Evolutionary conservation across 1,140 invertebrate species (phyloP), one percentile per base, ranked within the genome.

Genomic region (Holcopasites calliopsidis): DNA sequence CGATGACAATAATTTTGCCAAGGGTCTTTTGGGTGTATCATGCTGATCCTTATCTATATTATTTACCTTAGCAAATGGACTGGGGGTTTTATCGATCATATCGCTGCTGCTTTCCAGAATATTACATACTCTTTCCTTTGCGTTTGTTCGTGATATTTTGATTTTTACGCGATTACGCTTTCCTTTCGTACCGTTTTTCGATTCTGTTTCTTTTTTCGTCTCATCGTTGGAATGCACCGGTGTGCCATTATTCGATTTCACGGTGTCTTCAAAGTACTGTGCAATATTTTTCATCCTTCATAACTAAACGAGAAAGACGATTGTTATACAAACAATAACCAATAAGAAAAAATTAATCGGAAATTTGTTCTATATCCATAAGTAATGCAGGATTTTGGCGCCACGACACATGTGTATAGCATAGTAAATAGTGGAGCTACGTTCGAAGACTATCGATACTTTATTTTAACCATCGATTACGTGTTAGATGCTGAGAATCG

Each of bases 231-330:
- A 40, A n/a, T 49, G 13, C 44, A 54, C 13, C 8, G n/a, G 8
- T 23, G 31, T 21, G 33, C 1, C 28, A 35, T 85, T 68, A 11
- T 33, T 65, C 23, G 68, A 50, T 79, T 80, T 87, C 7, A 77
- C 66, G 5, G 64, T 54, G 18, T 88, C 87, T 5, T 62, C 66
- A 44, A 91, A 90, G 47, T 91, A 91, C 54, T 90, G 82, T 23
- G 86, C 88, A 13, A 91, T 77, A 73, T 89, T 85, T 70, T 88
- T 90, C 90, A 91, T 91, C 0, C 58, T 86, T 79, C 31, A 42
- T 33, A 21, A 69, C 40, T 28, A 38, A 1, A 13, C 21, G 1
- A 26, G 0, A 16, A 23, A 28, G 47, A 8, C 13, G n/a, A n/a
- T n/a, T n/a, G n/a, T n/a, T 31, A 8, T 26, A 3, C 23, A 28